Percentiles rank a stretch among this genome's conserved stretches.
These are phyloP conservation scores for Chymomyza amoena DNA, from an alignment of 2,888 invertebrate genomes.

Conservation along the genomic window DNA sequence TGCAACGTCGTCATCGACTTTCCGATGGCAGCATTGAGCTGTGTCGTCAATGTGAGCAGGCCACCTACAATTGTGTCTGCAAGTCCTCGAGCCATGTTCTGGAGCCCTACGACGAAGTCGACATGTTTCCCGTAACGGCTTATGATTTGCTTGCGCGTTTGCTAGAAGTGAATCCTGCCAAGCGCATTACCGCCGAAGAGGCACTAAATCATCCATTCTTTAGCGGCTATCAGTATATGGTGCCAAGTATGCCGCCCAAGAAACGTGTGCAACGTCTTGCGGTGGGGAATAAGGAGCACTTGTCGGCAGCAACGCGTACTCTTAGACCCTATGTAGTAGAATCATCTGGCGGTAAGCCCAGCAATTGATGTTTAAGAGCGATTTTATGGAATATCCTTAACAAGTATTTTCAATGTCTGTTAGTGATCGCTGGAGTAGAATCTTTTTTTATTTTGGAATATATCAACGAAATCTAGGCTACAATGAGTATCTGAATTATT, in stretches of 20 bases:
- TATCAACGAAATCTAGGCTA: too few relatives aligned
- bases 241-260: conserved; percentile 32
- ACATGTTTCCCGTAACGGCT: conserved; percentile 84
- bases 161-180: conserved; percentile 87
- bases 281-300: neutral
- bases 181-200: conserved; percentile 85
- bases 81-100: conserved; percentile 62
- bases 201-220: conserved; percentile 90
- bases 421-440: too few relatives aligned
- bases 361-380: too few relatives aligned
- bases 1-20: conserved; percentile 63
- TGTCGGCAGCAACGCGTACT: conserved; percentile 19
- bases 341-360: neutral
- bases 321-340: conserved; percentile 37
- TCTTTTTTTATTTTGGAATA: too few relatives aligned
- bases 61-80: conserved; percentile 77
- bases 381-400: too few relatives aligned
- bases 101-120: conserved; percentile 67
- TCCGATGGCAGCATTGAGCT: conserved; percentile 67
- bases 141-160: conserved; percentile 86
- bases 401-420: too few relatives aligned
- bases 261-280: conserved; percentile 13
- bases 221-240: conserved; percentile 53
- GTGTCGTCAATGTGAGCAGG: conserved; percentile 78
- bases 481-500: too few relatives aligned